These are phyloP conservation scores for Etheostoma perlongum DNA, from an alignment of 2,797 vertebrate genomes.

Conservation along the genomic window DNA sequence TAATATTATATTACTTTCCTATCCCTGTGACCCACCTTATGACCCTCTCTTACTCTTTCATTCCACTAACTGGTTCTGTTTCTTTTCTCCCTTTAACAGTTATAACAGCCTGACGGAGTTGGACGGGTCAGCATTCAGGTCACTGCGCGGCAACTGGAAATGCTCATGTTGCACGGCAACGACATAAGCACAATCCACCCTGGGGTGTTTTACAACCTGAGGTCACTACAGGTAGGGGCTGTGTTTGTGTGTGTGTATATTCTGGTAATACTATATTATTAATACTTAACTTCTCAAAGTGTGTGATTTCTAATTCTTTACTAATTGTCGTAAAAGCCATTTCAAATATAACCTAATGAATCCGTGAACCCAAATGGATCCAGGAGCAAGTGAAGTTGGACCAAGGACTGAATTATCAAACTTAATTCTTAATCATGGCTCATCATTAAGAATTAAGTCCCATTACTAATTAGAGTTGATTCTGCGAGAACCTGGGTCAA, in stretches of 20 bases:
- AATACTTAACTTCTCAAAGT: background rate
- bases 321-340: background rate
- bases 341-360: background rate
- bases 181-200: constrained; percentile 81
- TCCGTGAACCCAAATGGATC: background rate
- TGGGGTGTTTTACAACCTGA: constrained; percentile 85
- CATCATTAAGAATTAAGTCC: constrained; percentile 8
- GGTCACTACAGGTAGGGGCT: constrained; percentile 84
- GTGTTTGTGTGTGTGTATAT: background rate
- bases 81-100: constrained; percentile 68
- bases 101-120: constrained; percentile 87
- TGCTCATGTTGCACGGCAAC: constrained; percentile 89
- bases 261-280: background rate
- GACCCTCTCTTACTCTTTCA: constrained; percentile 14
- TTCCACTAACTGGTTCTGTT: constrained; percentile 24
- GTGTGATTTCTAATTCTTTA: background rate
- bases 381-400: background rate
- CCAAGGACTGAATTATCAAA: background rate
- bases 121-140: constrained; percentile 80
- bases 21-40: background rate
- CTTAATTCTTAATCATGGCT: background rate
- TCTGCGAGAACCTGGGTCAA: background rate
- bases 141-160: constrained; percentile 83
- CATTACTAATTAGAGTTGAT: background rate
- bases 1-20: constrained; percentile 7